Evolutionary conservation across 2,888 invertebrate genomes (phyloP), one percentile per base, ranked within the genome.

Genomic region (Heteropelma amictum): DNA sequence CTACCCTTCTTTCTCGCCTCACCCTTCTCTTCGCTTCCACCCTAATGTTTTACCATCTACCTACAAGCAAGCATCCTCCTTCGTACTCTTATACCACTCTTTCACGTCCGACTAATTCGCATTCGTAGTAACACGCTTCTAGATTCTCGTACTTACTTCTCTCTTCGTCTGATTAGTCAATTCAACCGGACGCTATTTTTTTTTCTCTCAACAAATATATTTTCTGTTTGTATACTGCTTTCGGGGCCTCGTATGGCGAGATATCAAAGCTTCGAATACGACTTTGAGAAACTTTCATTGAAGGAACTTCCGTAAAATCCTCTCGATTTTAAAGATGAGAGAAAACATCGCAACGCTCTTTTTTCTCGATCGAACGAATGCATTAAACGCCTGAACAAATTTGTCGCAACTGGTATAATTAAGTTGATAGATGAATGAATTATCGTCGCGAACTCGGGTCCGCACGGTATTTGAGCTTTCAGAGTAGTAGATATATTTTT

Each of bases 21-120:
- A 12, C 26, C 64, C 49, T 19, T 23, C 67, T 42, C 17, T n/a
- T 17, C 47, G 4, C 33, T 42, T 14, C n/a, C 53, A 30, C 64
- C 33, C 30, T 26, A 26, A 28, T 33, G 58, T 38, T 58, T 47
- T 26, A 38, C 58, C 56, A 19, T 58, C 61, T 30, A n/a, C 14
- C 30, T 21, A 42, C 26, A 35, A 45, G 33, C 53, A 45, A 47
- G n/a, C n/a, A n/a, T n/a, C n/a, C n/a, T n/a, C n/a, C n/a, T n/a
- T n/a, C n/a, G n/a, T n/a, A n/a, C n/a, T n/a, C n/a, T n/a, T n/a
- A n/a, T n/a, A 56, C 65, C 28, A 49, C 65, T 69, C 61, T 71
- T 71, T 63, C 63, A 45, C 26, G 53, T 74, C 63, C 67, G 45
- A 49, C 65, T 54, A 77, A 77, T 77, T 77, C 77, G 68, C 72